These are phyloP conservation scores for Drosophila littoralis DNA, from an alignment of 1,140 invertebrate species.

Conservation along the genomic window DNA sequence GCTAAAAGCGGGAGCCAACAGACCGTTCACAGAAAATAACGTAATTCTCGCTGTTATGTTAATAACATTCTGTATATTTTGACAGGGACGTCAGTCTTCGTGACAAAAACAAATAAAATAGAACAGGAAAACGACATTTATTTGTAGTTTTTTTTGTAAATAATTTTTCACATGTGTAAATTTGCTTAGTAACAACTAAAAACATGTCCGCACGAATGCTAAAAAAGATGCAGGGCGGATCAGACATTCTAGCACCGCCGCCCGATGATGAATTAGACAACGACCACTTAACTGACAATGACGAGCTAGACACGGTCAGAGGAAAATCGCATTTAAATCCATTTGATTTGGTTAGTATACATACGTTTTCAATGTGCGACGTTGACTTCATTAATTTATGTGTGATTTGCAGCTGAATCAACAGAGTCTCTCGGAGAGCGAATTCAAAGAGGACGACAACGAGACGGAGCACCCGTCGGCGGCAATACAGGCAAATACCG, in stretches of 20 bases:
- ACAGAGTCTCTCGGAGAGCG: conserved; percentile 88
- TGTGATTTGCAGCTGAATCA: conserved; percentile 85
- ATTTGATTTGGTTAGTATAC: conserved; percentile 62
- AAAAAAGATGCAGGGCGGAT: conserved; percentile 86
- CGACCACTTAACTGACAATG: conserved; percentile 68
- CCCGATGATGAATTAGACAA: conserved; percentile 57
- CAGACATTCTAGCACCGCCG: conserved; percentile 83
- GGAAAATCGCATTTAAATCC: conserved; percentile 67
- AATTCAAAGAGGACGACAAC: conserved; percentile 90
- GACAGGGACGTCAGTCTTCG: conserved; percentile 32
- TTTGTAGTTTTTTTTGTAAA: conserved; percentile 38
- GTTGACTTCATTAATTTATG: conserved; percentile 18
- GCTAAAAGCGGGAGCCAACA: background rate
- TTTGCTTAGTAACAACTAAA: conserved; percentile 31
- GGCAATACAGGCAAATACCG: conserved; percentile 77
- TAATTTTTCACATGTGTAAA: conserved; percentile 41
- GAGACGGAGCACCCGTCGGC: conserved; percentile 87
- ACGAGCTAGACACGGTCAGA: conserved; percentile 82
- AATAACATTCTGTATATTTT: conserved; percentile 10
- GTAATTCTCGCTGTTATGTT: background rate
- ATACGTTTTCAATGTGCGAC: background rate
- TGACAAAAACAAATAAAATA: conserved; percentile 38
- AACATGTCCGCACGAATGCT: conserved; percentile 88
- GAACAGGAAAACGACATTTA: conserved; percentile 27
- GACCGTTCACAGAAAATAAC: background rate